Evolutionary conservation across 2,797 vertebrate genomes (phyloP).

Genomic region (Tokudaia muenninki): DNA sequence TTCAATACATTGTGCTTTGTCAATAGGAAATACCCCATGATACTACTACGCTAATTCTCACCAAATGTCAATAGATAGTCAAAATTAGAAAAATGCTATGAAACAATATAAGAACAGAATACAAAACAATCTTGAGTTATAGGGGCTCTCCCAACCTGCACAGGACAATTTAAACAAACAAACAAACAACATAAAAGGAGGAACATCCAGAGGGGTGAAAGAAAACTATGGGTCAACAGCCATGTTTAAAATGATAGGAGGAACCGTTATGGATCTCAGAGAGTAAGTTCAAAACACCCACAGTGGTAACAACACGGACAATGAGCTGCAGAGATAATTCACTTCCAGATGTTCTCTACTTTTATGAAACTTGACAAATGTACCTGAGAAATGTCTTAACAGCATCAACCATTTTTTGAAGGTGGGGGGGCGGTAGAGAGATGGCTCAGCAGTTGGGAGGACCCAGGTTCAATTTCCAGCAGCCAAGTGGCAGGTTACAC

Average conservation of each 20-base stretch:
- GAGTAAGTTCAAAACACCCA: not conserved
- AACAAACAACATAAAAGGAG: not conserved
- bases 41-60: not conserved
- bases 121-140: not conserved
- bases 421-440: not conserved
- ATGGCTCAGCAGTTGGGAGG: not conserved
- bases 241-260: not conserved
- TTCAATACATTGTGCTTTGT: slow-evolving; percentile 37
- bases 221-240: not conserved
- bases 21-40: not conserved
- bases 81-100: slow-evolving; percentile 6
- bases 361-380: not conserved
- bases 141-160: not conserved
- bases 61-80: not conserved
- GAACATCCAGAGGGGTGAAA: not conserved
- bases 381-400: not conserved
- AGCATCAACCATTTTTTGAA: not conserved
- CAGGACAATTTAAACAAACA: not conserved
- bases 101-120: not conserved
- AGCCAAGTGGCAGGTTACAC: not conserved
- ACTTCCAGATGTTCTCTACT: not conserved
- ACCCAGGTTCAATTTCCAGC: not conserved
- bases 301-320: not conserved
- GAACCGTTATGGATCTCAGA: not conserved
- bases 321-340: not conserved